Percentiles rank a stretch among this genome's conserved stretches.
phyloP scores from a whole-genome alignment of 2,888 invertebrate species.

The Cephalotes varians region DNA sequence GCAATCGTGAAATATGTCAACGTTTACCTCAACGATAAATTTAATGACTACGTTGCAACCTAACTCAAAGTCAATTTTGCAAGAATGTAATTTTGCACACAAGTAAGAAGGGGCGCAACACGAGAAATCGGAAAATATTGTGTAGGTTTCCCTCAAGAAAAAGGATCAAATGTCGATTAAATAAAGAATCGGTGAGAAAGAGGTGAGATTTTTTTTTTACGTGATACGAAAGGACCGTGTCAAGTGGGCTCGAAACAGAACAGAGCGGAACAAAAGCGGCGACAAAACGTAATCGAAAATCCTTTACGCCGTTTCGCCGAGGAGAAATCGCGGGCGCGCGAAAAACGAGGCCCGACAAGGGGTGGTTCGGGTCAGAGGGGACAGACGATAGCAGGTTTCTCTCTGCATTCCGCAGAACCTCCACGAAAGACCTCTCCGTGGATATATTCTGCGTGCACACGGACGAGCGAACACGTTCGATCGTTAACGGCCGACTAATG shows the following conservation, averaged over 20 bases:
- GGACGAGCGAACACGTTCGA: slow-evolving; percentile 71
- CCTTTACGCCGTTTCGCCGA: slow-evolving; percentile 68
- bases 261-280: slow-evolving; percentile 56
- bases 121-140: not conserved
- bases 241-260: slow-evolving; percentile 49
- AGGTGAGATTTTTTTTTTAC: slow-evolving; percentile 4
- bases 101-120: slow-evolving; percentile 1
- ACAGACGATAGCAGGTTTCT: slow-evolving; percentile 5
- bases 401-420: slow-evolving; percentile 55
- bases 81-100: slow-evolving; percentile 18
- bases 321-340: slow-evolving; percentile 30
- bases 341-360: slow-evolving; percentile 24
- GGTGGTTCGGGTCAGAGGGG: not conserved
- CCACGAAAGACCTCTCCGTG: slow-evolving; percentile 54
- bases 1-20: not conserved
- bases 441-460: slow-evolving; percentile 67
- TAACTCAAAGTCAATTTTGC: not conserved
- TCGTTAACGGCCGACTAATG: slow-evolving; percentile 75
- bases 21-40: not conserved
- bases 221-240: not conserved
- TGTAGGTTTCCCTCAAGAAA: not conserved
- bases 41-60: not conserved
- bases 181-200: slow-evolving; percentile 6
- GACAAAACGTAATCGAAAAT: slow-evolving; percentile 77
- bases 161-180: not conserved